phyloP scores from a whole-genome alignment of 37 sponge, comb jelly and placozoan genomes.

The Chondrosia reniformis region DNA sequence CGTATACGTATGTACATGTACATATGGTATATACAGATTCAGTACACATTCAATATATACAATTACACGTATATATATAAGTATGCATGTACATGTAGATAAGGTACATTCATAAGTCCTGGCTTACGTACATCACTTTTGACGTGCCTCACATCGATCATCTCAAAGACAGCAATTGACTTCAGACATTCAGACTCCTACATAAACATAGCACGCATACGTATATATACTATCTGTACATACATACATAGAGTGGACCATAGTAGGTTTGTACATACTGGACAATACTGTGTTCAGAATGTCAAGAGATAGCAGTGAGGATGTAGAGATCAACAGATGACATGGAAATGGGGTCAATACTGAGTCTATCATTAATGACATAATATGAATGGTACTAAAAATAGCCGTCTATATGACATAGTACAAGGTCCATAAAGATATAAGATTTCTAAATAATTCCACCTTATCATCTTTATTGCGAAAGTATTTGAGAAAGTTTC shows the following conservation, averaged over 20 bases:
- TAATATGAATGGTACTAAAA: no score
- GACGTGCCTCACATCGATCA: constrained; percentile 69
- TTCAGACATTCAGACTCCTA: constrained; percentile 53
- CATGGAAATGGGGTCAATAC: neutral
- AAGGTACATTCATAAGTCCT: neutral
- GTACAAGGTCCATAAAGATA: no score
- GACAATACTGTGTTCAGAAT: no score
- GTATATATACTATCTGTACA: neutral
- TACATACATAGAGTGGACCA: neutral
- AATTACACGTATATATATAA: neutral
- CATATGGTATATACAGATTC: neutral
- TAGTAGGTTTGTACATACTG: neutral
- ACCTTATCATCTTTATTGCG: constrained; percentile 65
- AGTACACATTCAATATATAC: neutral
- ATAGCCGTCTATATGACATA: no score
- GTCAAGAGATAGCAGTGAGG: neutral
- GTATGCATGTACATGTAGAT: neutral
- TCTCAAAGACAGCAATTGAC: constrained; percentile 38
- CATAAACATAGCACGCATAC: neutral
- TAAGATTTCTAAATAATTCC: no score
- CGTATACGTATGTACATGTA: neutral
- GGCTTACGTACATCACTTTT: neutral
- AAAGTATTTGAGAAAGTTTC: constrained; percentile 78
- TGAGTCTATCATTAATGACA: no score
- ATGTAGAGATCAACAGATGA: neutral